Evolutionary conservation across 2,888 invertebrate species (phyloP).

Genomic region (Nesidiocoris tenuis): DNA sequence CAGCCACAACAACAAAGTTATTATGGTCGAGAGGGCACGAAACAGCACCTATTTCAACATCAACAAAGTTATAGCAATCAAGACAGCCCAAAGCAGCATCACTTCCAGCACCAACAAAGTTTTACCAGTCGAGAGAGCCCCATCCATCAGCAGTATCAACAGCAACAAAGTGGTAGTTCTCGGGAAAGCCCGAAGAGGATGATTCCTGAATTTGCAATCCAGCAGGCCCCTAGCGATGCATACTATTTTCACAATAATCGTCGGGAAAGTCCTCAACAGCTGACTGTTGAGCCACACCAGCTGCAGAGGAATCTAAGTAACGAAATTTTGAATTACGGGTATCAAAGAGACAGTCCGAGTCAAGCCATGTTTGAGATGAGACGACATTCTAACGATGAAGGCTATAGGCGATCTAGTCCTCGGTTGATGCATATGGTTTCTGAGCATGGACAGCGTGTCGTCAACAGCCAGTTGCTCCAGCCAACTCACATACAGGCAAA

Average conservation of each 20-base stretch:
- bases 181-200: slow-evolving; percentile 33
- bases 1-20: not conserved
- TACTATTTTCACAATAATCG: slow-evolving; percentile 5
- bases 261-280: slow-evolving; percentile 29
- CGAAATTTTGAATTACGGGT: slow-evolving; percentile 37
- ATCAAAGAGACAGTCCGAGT: slow-evolving; percentile 34
- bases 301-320: slow-evolving; percentile 33
- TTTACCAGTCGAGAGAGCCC: not conserved
- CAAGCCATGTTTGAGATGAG: slow-evolving; percentile 31
- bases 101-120: not conserved
- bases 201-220: slow-evolving; percentile 20
- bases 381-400: slow-evolving; percentile 32
- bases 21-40: slow-evolving; percentile 16
- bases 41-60: too few relatives aligned
- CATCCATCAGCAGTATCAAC: not conserved
- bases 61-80: not conserved
- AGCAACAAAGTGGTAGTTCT: not conserved
- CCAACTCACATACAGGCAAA: not conserved
- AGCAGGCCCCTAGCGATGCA: not conserved
- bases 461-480: slow-evolving; percentile 22
- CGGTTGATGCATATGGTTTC: slow-evolving; percentile 26
- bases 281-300: slow-evolving; percentile 10
- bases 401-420: slow-evolving; percentile 23
- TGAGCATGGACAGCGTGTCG: slow-evolving; percentile 36
- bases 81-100: not conserved